phyloP scores from a whole-genome alignment of 2,797 vertebrate genomes.

The Pogoniulus pusillus region DNA sequence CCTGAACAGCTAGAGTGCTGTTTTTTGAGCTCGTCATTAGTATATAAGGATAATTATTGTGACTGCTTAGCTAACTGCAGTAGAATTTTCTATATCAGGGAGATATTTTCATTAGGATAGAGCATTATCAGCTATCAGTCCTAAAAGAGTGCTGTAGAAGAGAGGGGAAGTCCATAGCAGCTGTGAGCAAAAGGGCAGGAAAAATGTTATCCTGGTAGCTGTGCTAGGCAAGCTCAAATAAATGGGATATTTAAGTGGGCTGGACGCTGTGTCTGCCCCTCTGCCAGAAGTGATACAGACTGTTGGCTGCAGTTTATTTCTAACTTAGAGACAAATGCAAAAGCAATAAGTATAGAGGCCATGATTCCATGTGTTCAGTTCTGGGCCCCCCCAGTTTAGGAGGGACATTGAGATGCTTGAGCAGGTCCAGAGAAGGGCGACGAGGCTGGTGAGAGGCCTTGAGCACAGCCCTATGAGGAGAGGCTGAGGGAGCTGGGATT shows the following conservation, averaged over 20 bases:
- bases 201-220: background rate
- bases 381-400: no score
- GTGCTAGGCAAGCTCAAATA: background rate
- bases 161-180: background rate
- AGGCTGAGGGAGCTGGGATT: no score
- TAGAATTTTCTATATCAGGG: background rate
- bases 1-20: rapidly evolving
- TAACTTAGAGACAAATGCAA: background rate
- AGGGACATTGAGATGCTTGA: no score
- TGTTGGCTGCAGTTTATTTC: background rate
- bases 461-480: no score
- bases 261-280: background rate
- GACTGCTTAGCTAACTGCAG: background rate
- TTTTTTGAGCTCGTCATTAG: background rate
- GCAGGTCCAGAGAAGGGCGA: no score
- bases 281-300: background rate
- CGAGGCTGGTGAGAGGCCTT: no score
- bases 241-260: background rate
- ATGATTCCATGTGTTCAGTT: no score
- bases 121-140: background rate
- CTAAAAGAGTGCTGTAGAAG: background rate
- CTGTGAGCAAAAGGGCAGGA: background rate
- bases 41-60: background rate
- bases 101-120: background rate
- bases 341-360: background rate